Base-by-base conservation (phyloP, 2,113 vertebrate species). In the Dendropsophus ebraccatus region DNA sequence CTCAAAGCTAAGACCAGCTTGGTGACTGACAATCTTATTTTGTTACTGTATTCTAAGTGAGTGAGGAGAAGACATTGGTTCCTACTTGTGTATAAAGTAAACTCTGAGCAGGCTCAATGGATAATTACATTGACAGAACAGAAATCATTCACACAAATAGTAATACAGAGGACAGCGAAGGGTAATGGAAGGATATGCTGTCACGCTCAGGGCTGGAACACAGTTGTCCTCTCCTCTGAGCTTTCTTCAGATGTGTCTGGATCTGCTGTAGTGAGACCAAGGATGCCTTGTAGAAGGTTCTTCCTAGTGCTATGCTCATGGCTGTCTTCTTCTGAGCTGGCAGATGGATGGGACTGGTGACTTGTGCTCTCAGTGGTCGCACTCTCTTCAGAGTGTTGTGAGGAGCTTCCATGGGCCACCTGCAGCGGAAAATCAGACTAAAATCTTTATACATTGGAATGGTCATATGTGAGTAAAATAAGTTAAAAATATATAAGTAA, bases 231-330 rank as follows among this genome's bases (percentile, higher is more conserved):
- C 4, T 87, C 85, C 54, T 87, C 85, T 23, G 85, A 87, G 85
- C 85, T 87, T 45, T 87, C 85, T 45, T 87, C 85, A 12, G 85
- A 87, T 62, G 85, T 87, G 41, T 87, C 54, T n/a, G 85, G 85
- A 11, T 56, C 77, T n/a, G 35, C 19, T 47, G 85, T 37, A 37
- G 67, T 81, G 13, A 47, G 4, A 21, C 47, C 32, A 35, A 52
- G 75, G 45, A 67, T 37, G 13, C 14, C 50, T 45, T 72, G 76
- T n/a, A 80, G 50, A 2, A 74, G 47, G 23, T 58, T 41, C 5
- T 32, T 37, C 32, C 62, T 81, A 9, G 37, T 49, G 7, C 7
- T 81, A 45, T 14, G 45, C 25, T 81, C 76, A 16, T 80, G n/a
- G 62, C 62, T 86, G 47, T 86, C 49, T 74, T 87, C 85, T 60